Conservation (phyloP, 2,113 vertebrate genomes). For the Bufo gargarizans region DNA sequence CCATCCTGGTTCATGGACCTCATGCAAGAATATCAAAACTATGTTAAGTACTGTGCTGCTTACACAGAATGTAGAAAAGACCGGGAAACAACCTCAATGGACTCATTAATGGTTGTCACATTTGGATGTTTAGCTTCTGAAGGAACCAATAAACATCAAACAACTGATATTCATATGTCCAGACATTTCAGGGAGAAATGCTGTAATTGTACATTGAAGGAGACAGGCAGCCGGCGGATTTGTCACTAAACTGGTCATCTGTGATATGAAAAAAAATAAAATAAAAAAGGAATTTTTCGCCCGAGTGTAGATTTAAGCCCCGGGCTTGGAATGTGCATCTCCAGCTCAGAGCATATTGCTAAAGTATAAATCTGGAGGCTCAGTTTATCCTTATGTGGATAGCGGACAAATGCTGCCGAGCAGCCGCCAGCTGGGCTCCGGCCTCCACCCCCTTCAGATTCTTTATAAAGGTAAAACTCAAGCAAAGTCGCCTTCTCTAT, state of each 20-base stretch:
- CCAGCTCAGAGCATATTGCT: conserved; percentile 21
- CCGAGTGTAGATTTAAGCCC: neutral
- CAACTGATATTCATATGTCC: neutral
- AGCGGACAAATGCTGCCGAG: conserved; percentile 13
- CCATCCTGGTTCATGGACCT: neutral
- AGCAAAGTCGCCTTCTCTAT: neutral
- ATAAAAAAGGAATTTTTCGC: neutral
- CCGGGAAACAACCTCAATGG: neutral
- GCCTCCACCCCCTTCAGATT: neutral
- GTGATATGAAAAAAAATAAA: neutral
- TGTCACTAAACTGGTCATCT: conserved; percentile 9
- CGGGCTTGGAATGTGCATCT: conserved; percentile 26
- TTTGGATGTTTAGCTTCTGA: neutral
- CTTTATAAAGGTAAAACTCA: neutral
- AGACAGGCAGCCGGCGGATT: conserved; percentile 12
- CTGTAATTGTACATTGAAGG: neutral
- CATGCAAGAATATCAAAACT: neutral
- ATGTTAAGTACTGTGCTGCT: neutral
- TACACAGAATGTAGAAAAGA: neutral
- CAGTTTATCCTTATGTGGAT: conserved; percentile 11
- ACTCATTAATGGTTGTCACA: neutral
- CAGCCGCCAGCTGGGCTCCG: neutral
- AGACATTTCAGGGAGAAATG: neutral
- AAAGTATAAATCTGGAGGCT: neutral
- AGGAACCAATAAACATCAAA: neutral